Evolutionary conservation across 2,113 vertebrate genomes (phyloP).

Genomic region (Burhinus oedicnemus): DNA sequence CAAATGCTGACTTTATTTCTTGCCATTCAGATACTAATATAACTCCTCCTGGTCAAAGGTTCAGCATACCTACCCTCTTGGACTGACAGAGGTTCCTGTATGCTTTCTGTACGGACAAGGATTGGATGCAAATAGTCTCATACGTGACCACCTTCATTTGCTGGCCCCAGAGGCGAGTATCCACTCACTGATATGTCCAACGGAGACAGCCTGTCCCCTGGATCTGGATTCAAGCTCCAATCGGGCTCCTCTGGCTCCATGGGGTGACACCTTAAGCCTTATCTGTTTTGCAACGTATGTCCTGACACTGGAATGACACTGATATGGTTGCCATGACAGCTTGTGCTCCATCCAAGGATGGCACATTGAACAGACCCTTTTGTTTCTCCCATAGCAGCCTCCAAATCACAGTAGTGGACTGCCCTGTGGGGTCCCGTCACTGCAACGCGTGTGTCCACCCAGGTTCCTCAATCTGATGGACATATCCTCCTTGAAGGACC

Average conservation of each 20-base stretch:
- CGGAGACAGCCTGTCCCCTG: not conserved
- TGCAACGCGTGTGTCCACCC: fast-evolving
- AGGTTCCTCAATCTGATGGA: not conserved
- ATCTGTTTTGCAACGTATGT: fast-evolving
- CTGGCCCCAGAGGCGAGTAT: not conserved
- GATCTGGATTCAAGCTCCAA: not conserved
- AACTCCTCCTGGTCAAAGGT: not conserved
- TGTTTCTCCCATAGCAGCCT: not conserved
- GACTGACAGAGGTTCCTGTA: fast-evolving
- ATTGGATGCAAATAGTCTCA: not conserved
- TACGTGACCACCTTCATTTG: fast-evolving
- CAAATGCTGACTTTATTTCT: not conserved
- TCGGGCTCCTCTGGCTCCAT: not conserved
- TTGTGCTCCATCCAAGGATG: not conserved
- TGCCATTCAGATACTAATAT: not conserved
- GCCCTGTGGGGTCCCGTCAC: not conserved
- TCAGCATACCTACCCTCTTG: not conserved
- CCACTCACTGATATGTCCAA: fast-evolving
- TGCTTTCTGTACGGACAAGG: not conserved
- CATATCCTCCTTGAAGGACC: not conserved
- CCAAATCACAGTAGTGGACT: not conserved
- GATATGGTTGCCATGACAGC: not conserved
- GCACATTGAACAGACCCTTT: not conserved
- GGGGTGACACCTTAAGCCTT: not conserved
- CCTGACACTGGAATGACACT: not conserved